phyloP scores from a whole-genome alignment of 1,140 invertebrate genomes.

The Latrodectus geometricus region DNA sequence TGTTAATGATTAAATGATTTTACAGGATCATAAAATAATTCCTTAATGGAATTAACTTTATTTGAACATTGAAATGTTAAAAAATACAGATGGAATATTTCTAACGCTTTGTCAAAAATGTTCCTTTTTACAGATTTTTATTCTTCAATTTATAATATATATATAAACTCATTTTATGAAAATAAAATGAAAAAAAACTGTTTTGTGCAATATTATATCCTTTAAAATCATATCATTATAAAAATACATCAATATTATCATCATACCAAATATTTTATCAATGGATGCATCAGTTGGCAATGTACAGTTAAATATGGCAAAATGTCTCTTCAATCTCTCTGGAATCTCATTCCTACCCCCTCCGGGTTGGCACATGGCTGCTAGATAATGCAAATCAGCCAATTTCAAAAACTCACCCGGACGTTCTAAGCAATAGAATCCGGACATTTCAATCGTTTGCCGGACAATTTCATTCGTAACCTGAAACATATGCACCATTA shows the following conservation, averaged over 20 bases:
- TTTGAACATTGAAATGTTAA: too few species aligned
- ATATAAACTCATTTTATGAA: too few species aligned
- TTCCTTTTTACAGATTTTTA: too few species aligned
- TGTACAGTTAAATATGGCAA: conserved; percentile 95
- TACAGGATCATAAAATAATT: too few species aligned
- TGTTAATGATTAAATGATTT: too few species aligned
- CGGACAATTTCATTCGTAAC: conserved; percentile 96
- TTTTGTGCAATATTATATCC: too few species aligned
- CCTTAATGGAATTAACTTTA: too few species aligned
- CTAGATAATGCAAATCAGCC: conserved; percentile 91
- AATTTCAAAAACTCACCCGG: conserved; percentile 95
- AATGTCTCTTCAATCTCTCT: conserved; percentile 91
- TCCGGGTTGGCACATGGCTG: conserved; percentile 94
- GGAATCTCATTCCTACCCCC: conserved; percentile 97
- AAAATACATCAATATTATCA: background rate
- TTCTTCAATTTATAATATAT: too few species aligned
- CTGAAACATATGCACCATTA: too few species aligned
- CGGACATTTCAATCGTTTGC: conserved; percentile 96
- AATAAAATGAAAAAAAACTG: too few species aligned
- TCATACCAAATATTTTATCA: conserved; percentile 84
- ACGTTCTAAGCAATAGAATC: conserved; percentile 96
- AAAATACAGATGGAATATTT: too few species aligned
- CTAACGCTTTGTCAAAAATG: too few species aligned
- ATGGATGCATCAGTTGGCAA: conserved; percentile 86
- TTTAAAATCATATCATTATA: background rate